These are phyloP conservation scores for Pachypeltis micranthus DNA, from an alignment of 1,140 invertebrate species.

Conservation along the genomic window DNA sequence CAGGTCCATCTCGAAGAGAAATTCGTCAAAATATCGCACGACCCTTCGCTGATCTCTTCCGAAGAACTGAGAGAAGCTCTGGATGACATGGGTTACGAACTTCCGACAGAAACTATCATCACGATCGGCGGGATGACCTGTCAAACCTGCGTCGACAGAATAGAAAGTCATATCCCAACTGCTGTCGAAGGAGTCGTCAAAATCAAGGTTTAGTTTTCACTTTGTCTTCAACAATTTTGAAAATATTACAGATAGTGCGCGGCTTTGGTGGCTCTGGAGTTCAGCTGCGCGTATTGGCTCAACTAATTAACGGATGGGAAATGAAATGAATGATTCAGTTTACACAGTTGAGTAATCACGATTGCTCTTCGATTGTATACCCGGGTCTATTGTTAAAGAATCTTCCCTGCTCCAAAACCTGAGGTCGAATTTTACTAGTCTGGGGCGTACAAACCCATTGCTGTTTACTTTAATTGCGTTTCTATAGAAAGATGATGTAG, in stretches of 20 bases:
- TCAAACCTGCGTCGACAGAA: slow-evolving; percentile 64
- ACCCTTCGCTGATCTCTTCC: slow-evolving; percentile 41
- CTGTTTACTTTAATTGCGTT: too few species aligned
- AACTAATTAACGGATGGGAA: too few species aligned
- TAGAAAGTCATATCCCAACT: slow-evolving; percentile 42
- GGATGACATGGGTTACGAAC: slow-evolving; percentile 64
- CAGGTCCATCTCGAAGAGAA: slow-evolving; percentile 51
- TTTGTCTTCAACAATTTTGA: background rate
- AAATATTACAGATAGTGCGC: background rate
- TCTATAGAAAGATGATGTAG: too few species aligned
- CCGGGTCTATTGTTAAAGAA: too few species aligned
- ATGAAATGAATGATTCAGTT: too few species aligned
- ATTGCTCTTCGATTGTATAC: too few species aligned
- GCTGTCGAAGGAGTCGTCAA: background rate
- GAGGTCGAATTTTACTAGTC: too few species aligned
- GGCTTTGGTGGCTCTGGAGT: background rate
- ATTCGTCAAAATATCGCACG: slow-evolving; percentile 52
- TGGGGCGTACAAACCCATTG: too few species aligned
- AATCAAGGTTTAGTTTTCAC: slow-evolving; percentile 10
- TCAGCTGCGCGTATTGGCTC: too few species aligned
- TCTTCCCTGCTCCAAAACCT: too few species aligned
- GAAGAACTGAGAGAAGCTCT: slow-evolving; percentile 50
- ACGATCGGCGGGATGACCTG: slow-evolving; percentile 70
- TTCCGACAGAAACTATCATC: slow-evolving; percentile 31
- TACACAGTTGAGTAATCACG: too few species aligned